These are phyloP conservation scores for Sphaeridia pumilis DNA, from an alignment of 2,888 invertebrate genomes.

Conservation along the genomic window DNA sequence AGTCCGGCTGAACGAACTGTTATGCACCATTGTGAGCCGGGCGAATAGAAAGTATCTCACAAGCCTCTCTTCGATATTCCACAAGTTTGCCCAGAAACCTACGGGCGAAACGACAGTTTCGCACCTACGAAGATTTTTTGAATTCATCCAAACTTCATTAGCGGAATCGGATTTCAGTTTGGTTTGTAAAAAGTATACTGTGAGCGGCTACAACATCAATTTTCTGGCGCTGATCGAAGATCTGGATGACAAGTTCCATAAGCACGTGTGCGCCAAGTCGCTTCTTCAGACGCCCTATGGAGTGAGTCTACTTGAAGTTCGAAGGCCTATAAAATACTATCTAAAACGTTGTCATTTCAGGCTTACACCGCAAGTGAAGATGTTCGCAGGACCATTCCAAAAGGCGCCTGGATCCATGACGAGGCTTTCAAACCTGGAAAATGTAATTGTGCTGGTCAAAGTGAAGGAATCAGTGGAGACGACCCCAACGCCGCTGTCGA, in stretches of 20 bases:
- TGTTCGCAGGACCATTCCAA: constrained; percentile 13
- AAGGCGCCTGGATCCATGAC: constrained; percentile 26
- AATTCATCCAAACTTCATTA: constrained; percentile 56
- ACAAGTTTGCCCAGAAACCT: constrained; percentile 34
- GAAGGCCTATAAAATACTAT: too few relatives aligned
- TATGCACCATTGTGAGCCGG: constrained; percentile 53
- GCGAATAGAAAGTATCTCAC: constrained; percentile 28
- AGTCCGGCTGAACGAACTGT: constrained; percentile 53
- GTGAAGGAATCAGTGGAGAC: constrained; percentile 29
- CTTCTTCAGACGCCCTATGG: too few relatives aligned
- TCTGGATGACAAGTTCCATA: constrained; percentile 52
- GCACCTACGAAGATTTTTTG: constrained; percentile 62
- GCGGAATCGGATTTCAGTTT: constrained; percentile 61
- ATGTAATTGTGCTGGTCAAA: constrained; percentile 33
- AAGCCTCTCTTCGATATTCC: constrained; percentile 29
- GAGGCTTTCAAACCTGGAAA: constrained; percentile 26
- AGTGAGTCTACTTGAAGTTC: too few relatives aligned
- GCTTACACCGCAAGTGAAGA: too few relatives aligned
- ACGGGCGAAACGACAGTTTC: constrained; percentile 59
- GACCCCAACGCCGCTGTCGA: constrained; percentile 26
- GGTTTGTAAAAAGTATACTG: constrained; percentile 60
- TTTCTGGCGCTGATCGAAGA: constrained; percentile 62
- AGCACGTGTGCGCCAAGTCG: too few relatives aligned
- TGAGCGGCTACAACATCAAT: constrained; percentile 63
- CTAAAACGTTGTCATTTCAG: too few relatives aligned